Percentiles rank a stretch among this genome's conserved stretches.
Conservation (phyloP, 1,140 invertebrate genomes). For the Holotrichia oblita region DNA sequence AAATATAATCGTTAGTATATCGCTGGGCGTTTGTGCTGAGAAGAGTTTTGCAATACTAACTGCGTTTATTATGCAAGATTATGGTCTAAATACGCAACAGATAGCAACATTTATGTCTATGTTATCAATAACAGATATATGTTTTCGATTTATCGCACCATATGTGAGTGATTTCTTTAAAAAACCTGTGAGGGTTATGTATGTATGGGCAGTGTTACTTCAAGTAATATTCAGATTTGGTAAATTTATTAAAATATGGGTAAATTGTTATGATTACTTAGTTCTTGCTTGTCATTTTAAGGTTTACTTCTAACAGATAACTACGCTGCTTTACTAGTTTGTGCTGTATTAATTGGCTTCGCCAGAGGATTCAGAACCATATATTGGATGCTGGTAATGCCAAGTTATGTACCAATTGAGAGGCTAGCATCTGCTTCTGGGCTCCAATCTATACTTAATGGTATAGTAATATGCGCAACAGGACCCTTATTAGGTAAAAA, state of each 20-base stretch:
- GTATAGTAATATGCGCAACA: conserved; percentile 55
- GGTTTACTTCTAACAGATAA: conserved; percentile 44
- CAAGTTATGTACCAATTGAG: conserved; percentile 71
- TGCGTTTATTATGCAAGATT: conserved; percentile 73
- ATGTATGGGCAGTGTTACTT: conserved; percentile 55
- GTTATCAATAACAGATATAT: conserved; percentile 68
- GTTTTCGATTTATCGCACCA: conserved; percentile 69
- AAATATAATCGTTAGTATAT: conserved; percentile 73
- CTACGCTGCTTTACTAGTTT: conserved; percentile 46
- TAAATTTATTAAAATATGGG: too few relatives aligned
- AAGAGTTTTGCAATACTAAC: conserved; percentile 75
- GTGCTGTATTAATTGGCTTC: conserved; percentile 68
- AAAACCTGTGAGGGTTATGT: conserved; percentile 58
- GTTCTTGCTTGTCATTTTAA: too few relatives aligned
- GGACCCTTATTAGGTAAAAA: conserved; percentile 53
- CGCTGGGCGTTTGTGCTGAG: conserved; percentile 73
- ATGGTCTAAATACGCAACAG: conserved; percentile 65
- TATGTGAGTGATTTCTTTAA: conserved; percentile 65
- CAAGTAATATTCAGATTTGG: conserved; percentile 56
- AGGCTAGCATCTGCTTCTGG: conserved; percentile 71
- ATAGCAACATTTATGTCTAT: conserved; percentile 71
- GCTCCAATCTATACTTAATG: conserved; percentile 70
- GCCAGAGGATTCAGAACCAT: conserved; percentile 73
- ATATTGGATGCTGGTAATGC: conserved; percentile 72
- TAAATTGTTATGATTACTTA: too few relatives aligned